phyloP scores from a whole-genome alignment of 2,797 vertebrate species.

The Taenioides sp. region DNA sequence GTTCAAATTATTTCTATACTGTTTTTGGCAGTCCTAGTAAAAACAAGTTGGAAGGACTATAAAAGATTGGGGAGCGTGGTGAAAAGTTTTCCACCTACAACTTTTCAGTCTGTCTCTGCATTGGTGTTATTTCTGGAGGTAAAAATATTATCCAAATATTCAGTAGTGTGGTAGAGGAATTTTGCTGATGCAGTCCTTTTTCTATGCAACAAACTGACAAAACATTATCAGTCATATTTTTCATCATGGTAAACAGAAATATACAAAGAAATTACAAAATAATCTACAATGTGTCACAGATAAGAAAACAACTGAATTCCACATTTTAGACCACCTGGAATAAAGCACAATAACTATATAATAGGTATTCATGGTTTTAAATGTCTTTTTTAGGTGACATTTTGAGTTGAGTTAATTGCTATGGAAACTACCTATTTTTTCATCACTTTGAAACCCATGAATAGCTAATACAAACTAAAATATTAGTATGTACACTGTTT shows the following conservation, averaged over 20 bases:
- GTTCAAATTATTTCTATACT: no score
- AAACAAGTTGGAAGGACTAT: not conserved
- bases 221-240: not conserved
- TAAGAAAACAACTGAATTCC: not conserved
- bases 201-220: constrained; percentile 1
- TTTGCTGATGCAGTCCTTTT: not conserved
- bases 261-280: not conserved
- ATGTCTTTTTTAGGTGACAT: no score
- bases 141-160: constrained; percentile 8
- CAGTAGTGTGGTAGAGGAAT: not conserved
- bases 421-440: not conserved
- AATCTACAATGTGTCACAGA: not conserved
- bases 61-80: not conserved
- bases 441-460: no score
- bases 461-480: no score
- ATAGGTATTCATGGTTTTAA: not conserved
- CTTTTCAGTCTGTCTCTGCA: not conserved
- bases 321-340: not conserved
- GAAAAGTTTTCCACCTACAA: not conserved
- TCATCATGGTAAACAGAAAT: not conserved
- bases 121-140: not conserved
- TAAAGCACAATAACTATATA: not conserved
- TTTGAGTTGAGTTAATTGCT: no score
- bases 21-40: no score
- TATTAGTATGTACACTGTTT: no score